These are phyloP conservation scores for Saiga tatarica DNA, from an alignment of 2,113 vertebrate genomes.

Conservation along the genomic window DNA sequence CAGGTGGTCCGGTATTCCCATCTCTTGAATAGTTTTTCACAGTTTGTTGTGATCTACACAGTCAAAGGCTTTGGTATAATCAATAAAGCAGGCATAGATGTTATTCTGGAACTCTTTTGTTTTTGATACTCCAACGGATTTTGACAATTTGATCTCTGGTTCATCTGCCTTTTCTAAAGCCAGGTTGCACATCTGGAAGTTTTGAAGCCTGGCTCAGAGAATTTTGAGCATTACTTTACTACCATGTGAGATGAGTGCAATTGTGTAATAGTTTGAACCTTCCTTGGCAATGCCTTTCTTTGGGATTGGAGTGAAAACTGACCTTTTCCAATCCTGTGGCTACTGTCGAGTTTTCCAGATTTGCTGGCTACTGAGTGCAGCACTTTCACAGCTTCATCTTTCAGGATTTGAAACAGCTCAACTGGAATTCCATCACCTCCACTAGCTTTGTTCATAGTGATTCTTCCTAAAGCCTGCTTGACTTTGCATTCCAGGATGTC, in stretches of 20 bases:
- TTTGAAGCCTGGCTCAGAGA: neutral
- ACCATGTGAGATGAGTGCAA: neutral
- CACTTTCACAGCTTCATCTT: neutral
- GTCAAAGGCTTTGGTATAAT: neutral
- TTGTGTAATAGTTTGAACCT: neutral
- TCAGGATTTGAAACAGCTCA: neutral
- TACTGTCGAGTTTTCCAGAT: neutral
- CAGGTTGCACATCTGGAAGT: neutral
- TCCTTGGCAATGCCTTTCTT: neutral
- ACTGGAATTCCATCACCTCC: neutral
- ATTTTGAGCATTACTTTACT: neutral
- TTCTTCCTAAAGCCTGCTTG: neutral
- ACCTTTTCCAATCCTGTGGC: neutral
- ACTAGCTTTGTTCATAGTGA: neutral
- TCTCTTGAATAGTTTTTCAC: neutral
- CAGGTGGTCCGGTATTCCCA: neutral
- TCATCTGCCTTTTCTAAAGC: neutral
- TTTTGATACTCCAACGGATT: rapidly evolving
- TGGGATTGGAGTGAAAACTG: neutral
- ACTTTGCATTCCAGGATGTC: neutral
- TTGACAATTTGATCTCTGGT: neutral
- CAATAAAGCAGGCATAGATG: neutral
- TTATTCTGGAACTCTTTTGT: neutral
- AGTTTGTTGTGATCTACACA: neutral
- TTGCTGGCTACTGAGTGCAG: neutral